Evolutionary conservation across 2,888 invertebrate species (phyloP), one percentile per base, ranked within the genome.

Genomic region (Meteorus cinctellus): DNA sequence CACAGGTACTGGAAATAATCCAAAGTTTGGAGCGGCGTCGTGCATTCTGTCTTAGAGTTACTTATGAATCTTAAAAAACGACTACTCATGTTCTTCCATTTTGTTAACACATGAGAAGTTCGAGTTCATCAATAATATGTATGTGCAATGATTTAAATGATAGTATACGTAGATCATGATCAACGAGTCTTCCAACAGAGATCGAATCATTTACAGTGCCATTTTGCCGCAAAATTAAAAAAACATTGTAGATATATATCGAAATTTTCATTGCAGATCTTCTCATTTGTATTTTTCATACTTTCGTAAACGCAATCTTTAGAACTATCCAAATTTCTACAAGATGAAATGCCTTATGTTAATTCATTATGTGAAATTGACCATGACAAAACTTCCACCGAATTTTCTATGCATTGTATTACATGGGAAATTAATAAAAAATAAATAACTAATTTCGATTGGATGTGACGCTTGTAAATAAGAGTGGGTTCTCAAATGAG

Each of bases 1-100:
- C 4, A 82, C 72, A 59, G 86, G 85, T 34, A 81, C 82, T 16
- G 70, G 55, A 19, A 78, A 69, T 72, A 68, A 69, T 63, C 31
- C 66, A 36, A 76, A 77, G 19, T 70, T 78, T 65, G 62, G 72
- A n/a, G 60, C 71, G 36, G 77, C 78, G 3, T 16, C 48, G 16
- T 81, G 81, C 59, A 67, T 71, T 27, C 70, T 81, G 62, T 80
- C 81, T 24, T 80, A 80, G 51, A 77, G 12, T 69, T 51, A 45
- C 10, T 16, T 10, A 34, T 24, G 6, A n/a, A 45, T n/a, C 0
- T 48, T 63, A 4, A 24, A 65, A 16, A 48, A 31, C 8, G 31
- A 27, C 59, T 60, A 36, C 51, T 4, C 12, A 72, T 51, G 48
- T 68, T 48, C 31, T 24, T 29, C 36, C 29, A 16, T 3, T 51